These are phyloP conservation scores for Lordiphosa stackelbergi DNA, from an alignment of 1,140 invertebrate genomes.

Conservation along the genomic window DNA sequence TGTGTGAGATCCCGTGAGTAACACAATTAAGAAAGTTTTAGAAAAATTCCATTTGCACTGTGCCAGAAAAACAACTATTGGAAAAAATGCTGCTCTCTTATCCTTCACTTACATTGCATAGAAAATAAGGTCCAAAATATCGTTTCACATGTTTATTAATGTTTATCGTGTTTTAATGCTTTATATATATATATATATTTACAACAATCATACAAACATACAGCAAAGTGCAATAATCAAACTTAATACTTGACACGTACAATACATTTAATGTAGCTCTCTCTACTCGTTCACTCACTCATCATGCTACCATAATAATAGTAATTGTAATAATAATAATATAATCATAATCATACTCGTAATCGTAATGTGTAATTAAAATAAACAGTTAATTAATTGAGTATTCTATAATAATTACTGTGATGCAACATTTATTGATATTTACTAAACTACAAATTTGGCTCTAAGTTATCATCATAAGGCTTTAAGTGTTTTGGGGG, in stretches of 20 bases:
- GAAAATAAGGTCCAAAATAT: neutral
- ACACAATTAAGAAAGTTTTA: conserved; percentile 8
- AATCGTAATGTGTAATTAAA: conserved; percentile 5
- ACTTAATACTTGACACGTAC: conserved; percentile 67
- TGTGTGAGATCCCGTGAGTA: conserved; percentile 42
- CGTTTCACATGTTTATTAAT: conserved; percentile 9
- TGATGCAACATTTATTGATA: conserved; percentile 40
- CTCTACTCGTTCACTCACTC: conserved; percentile 22
- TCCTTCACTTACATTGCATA: neutral
- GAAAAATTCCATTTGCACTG: too few species aligned
- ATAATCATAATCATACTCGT: conserved; percentile 17
- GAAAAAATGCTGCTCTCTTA: too few species aligned
- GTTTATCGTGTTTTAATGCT: conserved; percentile 17
- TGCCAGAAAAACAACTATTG: too few species aligned
- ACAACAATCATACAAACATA: conserved; percentile 58
- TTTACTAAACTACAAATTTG: conserved; percentile 21
- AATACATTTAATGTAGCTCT: conserved; percentile 45
- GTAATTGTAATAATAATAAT: conserved; percentile 21
- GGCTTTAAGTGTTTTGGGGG: conserved; percentile 16
- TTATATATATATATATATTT: conserved; percentile 35
- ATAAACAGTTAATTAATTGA: conserved; percentile 38
- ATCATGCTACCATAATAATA: conserved; percentile 26
- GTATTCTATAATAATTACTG: conserved; percentile 70
- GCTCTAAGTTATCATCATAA: conserved; percentile 23
- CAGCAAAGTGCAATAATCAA: conserved; percentile 48